Evolutionary conservation across 2,113 vertebrate species (phyloP).

Genomic region (Quiscalus mexicanus): DNA sequence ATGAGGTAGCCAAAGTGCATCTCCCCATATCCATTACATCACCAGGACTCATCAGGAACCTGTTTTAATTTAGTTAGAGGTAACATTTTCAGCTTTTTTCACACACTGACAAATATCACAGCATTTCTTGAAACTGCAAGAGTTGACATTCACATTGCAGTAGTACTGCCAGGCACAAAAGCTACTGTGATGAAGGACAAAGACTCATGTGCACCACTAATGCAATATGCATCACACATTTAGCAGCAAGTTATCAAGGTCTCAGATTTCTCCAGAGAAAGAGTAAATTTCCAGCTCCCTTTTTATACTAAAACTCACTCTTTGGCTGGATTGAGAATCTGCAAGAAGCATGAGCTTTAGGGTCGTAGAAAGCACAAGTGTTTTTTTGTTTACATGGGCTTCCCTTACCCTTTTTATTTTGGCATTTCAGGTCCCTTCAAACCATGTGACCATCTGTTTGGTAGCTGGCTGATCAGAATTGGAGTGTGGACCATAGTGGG

Average conservation of each 20-base stretch:
- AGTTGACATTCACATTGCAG: not conserved
- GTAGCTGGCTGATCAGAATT: conserved; percentile 89
- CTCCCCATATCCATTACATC: not conserved
- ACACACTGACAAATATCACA: not conserved
- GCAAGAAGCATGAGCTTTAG: not conserved
- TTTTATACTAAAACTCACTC: not conserved
- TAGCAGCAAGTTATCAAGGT: not conserved
- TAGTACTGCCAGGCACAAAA: not conserved
- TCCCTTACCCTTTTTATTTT: not conserved
- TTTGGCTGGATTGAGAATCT: not conserved
- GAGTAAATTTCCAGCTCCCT: not conserved
- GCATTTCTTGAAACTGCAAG: not conserved
- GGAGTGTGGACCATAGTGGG: conserved; percentile 88
- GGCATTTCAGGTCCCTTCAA: conserved; percentile 86
- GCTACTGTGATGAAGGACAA: not conserved
- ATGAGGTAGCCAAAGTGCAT: not conserved
- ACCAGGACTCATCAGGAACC: not conserved
- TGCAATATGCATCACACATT: not conserved
- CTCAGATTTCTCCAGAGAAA: not conserved
- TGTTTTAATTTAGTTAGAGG: not conserved
- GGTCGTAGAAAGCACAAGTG: not conserved
- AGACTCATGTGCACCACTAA: not conserved
- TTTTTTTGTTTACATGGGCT: not conserved
- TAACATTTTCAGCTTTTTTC: not conserved
- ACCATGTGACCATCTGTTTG: conserved; percentile 89